Evolutionary conservation across 2,113 vertebrate species (phyloP).

Genomic region (Danionella cerebrum): DNA sequence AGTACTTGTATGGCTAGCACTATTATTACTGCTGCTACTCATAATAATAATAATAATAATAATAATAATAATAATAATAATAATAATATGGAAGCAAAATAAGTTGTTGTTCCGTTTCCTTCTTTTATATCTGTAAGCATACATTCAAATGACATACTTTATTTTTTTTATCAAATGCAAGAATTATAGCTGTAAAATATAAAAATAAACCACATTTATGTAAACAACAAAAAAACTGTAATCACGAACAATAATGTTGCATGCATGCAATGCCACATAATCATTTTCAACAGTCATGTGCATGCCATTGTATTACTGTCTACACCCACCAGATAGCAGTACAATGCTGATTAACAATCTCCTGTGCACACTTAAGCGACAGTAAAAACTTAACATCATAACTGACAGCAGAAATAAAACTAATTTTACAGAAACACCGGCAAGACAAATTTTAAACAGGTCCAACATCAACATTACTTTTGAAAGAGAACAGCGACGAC

Average conservation of each 20-base stretch:
- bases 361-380: no score
- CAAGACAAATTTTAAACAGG: not conserved
- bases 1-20: no score
- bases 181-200: not conserved
- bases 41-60: no score
- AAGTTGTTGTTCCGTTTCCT: no score
- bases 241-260: not conserved
- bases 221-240: not conserved
- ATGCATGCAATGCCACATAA: not conserved
- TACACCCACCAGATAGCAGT: constrained; percentile 49
- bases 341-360: constrained; percentile 24
- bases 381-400: no score
- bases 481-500: not conserved
- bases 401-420: not conserved
- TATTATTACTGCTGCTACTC: no score
- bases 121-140: no score
- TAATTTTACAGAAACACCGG: not conserved
- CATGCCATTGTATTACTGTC: not conserved
- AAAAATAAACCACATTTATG: constrained; percentile 6
- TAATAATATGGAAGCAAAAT: no score
- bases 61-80: no score
- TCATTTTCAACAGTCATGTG: not conserved
- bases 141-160: no score
- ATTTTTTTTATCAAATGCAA: no score
- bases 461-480: no score